Conservation (phyloP, 2,797 vertebrate genomes). For the Bryconaethiops microstoma region DNA sequence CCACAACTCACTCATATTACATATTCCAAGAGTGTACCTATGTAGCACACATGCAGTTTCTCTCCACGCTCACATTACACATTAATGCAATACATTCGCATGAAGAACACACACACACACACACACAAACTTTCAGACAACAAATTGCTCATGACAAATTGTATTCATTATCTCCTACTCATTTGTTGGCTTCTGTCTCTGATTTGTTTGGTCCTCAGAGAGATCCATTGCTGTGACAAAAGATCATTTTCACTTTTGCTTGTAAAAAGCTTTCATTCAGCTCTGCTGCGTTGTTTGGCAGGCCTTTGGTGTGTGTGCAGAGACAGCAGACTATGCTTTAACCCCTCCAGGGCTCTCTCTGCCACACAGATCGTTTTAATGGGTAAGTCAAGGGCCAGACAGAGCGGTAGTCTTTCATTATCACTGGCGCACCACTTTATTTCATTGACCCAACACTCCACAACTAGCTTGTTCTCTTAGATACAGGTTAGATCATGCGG, state of each 20-base stretch:
- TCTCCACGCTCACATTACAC: constrained; percentile 6
- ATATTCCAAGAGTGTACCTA: not conserved
- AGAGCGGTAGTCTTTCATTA: constrained; percentile 27
- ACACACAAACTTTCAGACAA: not conserved
- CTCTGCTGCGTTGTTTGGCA: not conserved
- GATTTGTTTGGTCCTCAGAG: not conserved
- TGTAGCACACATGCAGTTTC: constrained; percentile 6
- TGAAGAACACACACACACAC: not conserved
- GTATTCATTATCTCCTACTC: not conserved
- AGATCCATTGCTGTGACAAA: constrained; percentile 1
- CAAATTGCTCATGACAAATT: not conserved
- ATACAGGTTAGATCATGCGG: constrained; percentile 13
- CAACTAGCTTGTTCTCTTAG: constrained; percentile 20
- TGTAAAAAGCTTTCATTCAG: not conserved
- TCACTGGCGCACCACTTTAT: constrained; percentile 13
- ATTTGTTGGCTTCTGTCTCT: not conserved
- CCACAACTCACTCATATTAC: constrained; percentile 14
- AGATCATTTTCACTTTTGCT: not conserved
- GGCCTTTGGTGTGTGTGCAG: not conserved
- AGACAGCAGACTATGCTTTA: constrained; percentile 1
- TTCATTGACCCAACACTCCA: constrained; percentile 24
- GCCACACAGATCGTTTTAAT: constrained; percentile 11
- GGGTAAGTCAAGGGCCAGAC: not conserved
- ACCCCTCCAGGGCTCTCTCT: constrained; percentile 7
- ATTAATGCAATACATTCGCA: constrained; percentile 3